Evolutionary conservation across 1,140 invertebrate genomes (phyloP).

Genomic region (Drosophila jambulina): DNA sequence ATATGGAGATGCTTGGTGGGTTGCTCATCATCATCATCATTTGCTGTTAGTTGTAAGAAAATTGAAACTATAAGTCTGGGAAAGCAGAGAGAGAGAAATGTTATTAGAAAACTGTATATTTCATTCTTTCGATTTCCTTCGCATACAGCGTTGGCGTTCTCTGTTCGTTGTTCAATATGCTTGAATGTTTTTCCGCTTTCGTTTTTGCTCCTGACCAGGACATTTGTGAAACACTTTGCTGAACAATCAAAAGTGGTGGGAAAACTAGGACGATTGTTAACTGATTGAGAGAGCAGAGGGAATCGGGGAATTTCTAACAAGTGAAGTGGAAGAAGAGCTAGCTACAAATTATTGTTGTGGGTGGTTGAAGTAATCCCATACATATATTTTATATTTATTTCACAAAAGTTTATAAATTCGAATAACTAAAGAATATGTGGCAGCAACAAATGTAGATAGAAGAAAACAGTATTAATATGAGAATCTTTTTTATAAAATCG

Average conservation of each 20-base stretch:
- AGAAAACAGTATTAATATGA: no score
- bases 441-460: no score
- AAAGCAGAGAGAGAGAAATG: not conserved
- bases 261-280: not conserved
- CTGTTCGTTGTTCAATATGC: not conserved
- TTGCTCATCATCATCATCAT: no score
- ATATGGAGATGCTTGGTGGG: conserved; percentile 39
- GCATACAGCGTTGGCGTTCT: not conserved
- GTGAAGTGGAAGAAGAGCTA: conserved; percentile 6
- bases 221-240: conserved; percentile 7
- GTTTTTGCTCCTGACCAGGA: not conserved
- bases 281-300: conserved; percentile 1
- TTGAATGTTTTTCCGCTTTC: not conserved
- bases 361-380: not conserved
- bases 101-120: not conserved
- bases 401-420: not conserved
- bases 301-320: not conserved
- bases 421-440: not conserved
- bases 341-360: not conserved
- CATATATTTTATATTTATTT: no score
- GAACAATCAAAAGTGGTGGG: conserved; percentile 1
- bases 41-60: not conserved
- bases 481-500: no score
- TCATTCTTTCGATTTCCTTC: not conserved
- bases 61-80: not conserved